phyloP scores from a whole-genome alignment of 2,888 invertebrate species.

The Dioctria linearis region DNA sequence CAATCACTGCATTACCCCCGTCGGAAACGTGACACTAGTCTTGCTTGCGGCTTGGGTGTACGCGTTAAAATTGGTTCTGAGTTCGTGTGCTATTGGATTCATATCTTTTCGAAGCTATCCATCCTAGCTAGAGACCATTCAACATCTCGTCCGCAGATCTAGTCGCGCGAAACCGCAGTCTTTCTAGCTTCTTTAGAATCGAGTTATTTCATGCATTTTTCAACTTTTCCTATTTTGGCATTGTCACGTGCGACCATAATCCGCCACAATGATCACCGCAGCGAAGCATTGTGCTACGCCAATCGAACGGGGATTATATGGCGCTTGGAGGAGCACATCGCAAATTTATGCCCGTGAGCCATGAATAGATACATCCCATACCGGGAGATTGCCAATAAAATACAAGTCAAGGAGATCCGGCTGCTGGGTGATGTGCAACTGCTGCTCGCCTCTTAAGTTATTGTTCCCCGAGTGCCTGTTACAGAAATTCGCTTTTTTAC shows the following conservation, averaged over 20 bases:
- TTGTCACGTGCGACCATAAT: slow-evolving; percentile 43
- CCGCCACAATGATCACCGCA: slow-evolving; percentile 37
- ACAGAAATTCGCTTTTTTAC: slow-evolving; percentile 41
- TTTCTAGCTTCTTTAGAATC: not conserved
- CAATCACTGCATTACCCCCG: not conserved
- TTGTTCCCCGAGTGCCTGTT: slow-evolving; percentile 34
- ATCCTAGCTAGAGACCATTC: not conserved
- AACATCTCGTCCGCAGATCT: not conserved
- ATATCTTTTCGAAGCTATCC: not conserved
- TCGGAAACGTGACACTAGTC: not conserved
- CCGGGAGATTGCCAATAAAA: slow-evolving; percentile 43
- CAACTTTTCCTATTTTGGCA: slow-evolving; percentile 26
- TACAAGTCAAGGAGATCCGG: slow-evolving; percentile 5
- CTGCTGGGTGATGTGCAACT: slow-evolving; percentile 41
- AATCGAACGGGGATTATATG: slow-evolving; percentile 40
- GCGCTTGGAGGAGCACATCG: slow-evolving; percentile 39
- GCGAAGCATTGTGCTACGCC: slow-evolving; percentile 25
- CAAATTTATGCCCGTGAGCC: slow-evolving; percentile 28
- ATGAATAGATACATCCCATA: slow-evolving; percentile 42
- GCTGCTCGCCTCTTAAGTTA: slow-evolving; percentile 5
- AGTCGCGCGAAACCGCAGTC: not conserved
- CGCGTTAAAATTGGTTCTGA: not conserved
- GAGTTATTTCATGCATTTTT: slow-evolving; percentile 29
- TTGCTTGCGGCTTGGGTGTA: not conserved
- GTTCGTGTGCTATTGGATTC: not conserved